Percentiles rank a stretch among this genome's conserved stretches.
phyloP scores from a whole-genome alignment of 2,888 invertebrate species.

The Timandra comae region DNA sequence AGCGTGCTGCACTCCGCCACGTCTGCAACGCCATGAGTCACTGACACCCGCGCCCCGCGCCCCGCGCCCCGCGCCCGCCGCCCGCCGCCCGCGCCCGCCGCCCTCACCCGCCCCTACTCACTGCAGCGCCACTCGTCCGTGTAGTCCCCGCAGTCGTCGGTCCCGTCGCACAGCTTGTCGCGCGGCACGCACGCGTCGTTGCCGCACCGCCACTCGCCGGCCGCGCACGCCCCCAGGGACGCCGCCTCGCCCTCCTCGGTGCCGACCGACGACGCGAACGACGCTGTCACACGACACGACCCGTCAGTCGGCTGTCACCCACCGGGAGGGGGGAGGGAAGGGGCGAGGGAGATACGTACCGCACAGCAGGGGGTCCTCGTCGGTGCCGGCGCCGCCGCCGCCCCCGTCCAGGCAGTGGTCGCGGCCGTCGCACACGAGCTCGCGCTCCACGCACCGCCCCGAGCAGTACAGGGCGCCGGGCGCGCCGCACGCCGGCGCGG shows the following conservation, averaged over 20 bases:
- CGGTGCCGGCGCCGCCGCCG: conserved; percentile 74
- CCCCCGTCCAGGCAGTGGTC: conserved; percentile 82
- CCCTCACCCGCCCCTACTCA: conserved; percentile 28
- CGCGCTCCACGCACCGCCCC: conserved; percentile 80
- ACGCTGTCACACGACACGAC: conserved; percentile 23
- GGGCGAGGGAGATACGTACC: conserved; percentile 50
- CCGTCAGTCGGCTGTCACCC: too few species aligned
- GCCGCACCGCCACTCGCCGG: conserved; percentile 80
- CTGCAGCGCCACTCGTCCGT: conserved; percentile 80
- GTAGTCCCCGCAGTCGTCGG: conserved; percentile 84
- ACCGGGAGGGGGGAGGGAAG: too few species aligned
- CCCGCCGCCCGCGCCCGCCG: too few species aligned
- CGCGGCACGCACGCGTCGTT: conserved; percentile 84
- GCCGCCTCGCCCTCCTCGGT: conserved; percentile 54
- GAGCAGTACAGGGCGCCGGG: conserved; percentile 78
- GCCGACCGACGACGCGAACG: conserved; percentile 39
- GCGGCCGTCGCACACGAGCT: conserved; percentile 82
- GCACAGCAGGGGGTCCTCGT: conserved; percentile 78
- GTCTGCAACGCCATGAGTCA: conserved; percentile 59
- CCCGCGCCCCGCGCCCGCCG: too few species aligned
- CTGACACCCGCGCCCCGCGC: too few species aligned
- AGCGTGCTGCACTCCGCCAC: conserved; percentile 83
- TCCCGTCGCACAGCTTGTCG: conserved; percentile 82
- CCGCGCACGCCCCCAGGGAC: conserved; percentile 39
- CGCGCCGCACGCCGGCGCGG: conserved; percentile 27